Evolutionary conservation across 2,888 invertebrate genomes (phyloP).

Genomic region (Rambutsinella grinnellia): DNA sequence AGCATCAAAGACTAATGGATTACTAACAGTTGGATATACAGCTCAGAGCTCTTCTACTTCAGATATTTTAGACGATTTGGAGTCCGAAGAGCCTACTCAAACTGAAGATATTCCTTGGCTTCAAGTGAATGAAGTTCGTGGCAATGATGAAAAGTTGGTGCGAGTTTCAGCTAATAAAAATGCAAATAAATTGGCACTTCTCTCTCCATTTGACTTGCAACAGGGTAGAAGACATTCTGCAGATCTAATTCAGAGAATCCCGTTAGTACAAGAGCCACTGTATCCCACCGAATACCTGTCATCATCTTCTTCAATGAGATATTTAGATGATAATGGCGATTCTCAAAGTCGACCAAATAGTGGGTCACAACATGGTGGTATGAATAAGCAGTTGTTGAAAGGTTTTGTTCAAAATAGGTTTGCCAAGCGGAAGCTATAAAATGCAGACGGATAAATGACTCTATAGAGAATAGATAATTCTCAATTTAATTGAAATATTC

Average conservation of each 20-base stretch:
- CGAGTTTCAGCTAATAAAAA: background rate
- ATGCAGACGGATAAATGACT: no score
- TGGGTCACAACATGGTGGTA: background rate
- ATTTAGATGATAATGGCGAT: background rate
- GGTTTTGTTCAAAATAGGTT: constrained; percentile 45
- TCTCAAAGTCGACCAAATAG: constrained; percentile 17
- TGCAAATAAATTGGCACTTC: background rate
- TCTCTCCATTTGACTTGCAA: background rate
- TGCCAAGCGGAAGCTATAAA: background rate
- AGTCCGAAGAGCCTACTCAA: background rate
- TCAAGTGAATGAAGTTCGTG: background rate
- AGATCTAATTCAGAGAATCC: background rate
- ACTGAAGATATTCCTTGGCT: no score
- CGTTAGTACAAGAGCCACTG: background rate
- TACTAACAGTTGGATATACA: background rate
- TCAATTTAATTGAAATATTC: no score
- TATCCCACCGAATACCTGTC: background rate
- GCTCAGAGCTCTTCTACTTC: constrained; percentile 21
- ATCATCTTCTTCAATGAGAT: background rate
- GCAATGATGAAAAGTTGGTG: background rate
- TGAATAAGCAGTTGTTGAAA: constrained; percentile 20
- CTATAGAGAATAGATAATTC: no score
- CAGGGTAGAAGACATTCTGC: background rate
- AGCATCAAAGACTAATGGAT: background rate
- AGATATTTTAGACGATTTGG: constrained; percentile 3